Conservation (phyloP, 2,797 vertebrate species). For the Acanthiza pusilla region DNA sequence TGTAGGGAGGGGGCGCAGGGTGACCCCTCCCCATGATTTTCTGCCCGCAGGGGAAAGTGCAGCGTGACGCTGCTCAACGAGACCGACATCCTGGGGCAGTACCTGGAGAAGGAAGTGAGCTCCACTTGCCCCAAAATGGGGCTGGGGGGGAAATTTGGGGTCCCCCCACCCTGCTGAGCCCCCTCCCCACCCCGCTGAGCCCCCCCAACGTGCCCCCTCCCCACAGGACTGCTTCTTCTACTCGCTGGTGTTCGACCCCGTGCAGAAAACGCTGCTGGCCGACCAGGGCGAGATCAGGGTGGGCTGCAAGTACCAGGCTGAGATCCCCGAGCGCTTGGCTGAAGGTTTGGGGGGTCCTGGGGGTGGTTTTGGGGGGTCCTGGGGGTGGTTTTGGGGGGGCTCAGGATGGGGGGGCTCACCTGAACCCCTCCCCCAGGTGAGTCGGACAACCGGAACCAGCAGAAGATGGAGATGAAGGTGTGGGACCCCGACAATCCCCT, state of each 20-base stretch:
- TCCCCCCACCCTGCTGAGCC: too few relatives aligned
- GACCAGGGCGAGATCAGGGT: conserved; percentile 95
- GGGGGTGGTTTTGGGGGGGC: too few relatives aligned
- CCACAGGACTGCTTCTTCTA: conserved; percentile 95
- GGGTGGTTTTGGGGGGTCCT: too few relatives aligned
- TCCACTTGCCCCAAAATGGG: fast-evolving
- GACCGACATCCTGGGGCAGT: conserved; percentile 87
- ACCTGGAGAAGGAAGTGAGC: conserved; percentile 91
- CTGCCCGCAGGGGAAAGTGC: conserved; percentile 85
- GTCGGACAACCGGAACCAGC: conserved; percentile 84
- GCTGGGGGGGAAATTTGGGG: background rate
- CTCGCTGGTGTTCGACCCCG: conserved; percentile 92
- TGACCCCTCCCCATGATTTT: background rate
- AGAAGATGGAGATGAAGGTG: conserved; percentile 94
- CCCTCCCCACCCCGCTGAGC: too few relatives aligned
- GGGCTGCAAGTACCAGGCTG: conserved; percentile 93
- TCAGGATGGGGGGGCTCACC: background rate
- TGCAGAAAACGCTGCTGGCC: conserved; percentile 91
- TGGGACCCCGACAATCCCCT: conserved; percentile 94
- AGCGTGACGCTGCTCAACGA: conserved; percentile 96
- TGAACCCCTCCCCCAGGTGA: conserved; percentile 67
- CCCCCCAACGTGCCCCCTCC: too few relatives aligned
- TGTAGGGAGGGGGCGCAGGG: background rate
- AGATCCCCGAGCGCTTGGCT: conserved; percentile 88
- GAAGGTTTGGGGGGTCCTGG: conserved; percentile 75